A percentile compares a stretch with the other conserved stretches of the same genome.
These are phyloP conservation scores for Drosophila aff. DNA, from an alignment of 1,140 invertebrate genomes.

Conservation along the genomic window DNA sequence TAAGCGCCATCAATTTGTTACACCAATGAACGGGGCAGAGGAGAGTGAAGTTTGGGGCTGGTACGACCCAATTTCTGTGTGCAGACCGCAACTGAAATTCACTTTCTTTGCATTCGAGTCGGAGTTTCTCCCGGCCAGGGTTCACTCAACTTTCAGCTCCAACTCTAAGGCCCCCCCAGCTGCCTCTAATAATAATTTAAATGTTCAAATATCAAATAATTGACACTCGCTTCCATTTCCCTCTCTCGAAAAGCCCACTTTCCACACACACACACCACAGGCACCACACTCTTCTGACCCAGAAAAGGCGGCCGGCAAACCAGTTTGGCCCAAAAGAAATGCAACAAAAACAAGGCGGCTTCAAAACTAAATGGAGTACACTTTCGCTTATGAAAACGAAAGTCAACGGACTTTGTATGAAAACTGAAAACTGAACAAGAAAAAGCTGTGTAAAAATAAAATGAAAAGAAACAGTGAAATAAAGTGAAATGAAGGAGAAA, in stretches of 20 bases:
- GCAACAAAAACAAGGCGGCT: constrained; percentile 66
- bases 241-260: constrained; percentile 46
- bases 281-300: constrained; percentile 60
- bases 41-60: not conserved
- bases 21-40: constrained; percentile 28
- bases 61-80: constrained; percentile 65
- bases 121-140: constrained; percentile 60
- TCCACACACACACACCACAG: constrained; percentile 42
- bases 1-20: constrained; percentile 66
- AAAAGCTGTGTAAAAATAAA: constrained; percentile 7
- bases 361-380: constrained; percentile 81
- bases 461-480: constrained; percentile 13
- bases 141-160: constrained; percentile 59
- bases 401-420: constrained; percentile 75
- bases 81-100: constrained; percentile 63
- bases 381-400: constrained; percentile 84
- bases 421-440: constrained; percentile 21
- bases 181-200: constrained; percentile 60
- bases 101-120: constrained; percentile 73
- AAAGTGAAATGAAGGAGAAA: constrained; percentile 78
- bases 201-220: constrained; percentile 76
- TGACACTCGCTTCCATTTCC: constrained; percentile 61
- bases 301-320: constrained; percentile 62
- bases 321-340: constrained; percentile 60
- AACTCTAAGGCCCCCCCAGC: not conserved